phyloP scores from a whole-genome alignment of 2,113 vertebrate species.

The Anhinga rufa region DNA sequence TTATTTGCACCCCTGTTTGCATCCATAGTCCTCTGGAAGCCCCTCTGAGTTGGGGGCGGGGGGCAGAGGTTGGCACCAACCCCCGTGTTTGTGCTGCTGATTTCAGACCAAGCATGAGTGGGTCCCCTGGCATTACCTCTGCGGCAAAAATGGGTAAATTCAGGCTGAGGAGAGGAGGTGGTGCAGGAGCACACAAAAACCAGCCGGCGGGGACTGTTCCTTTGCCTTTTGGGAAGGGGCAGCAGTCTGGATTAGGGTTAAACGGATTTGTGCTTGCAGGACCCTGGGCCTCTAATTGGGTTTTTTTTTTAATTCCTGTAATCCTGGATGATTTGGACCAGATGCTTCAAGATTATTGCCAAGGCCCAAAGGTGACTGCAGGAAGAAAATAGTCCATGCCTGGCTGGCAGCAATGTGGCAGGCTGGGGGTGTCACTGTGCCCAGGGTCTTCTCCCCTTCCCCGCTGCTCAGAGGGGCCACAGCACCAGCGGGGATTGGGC shows the following conservation, averaged over 20 bases:
- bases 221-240: conserved; percentile 54
- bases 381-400: conserved; percentile 51
- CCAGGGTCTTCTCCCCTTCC: not conserved
- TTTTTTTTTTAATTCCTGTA: conserved; percentile 64
- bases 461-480: not conserved
- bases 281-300: conserved; percentile 69
- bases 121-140: not conserved
- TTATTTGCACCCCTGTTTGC: not conserved
- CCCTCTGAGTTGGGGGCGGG: too few relatives aligned
- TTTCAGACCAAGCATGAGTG: not conserved
- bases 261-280: conserved; percentile 70
- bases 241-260: conserved; percentile 67
- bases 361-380: conserved; percentile 65
- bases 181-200: not conserved
- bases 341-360: conserved; percentile 70
- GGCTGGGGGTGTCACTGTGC: not conserved
- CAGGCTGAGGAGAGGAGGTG: not conserved
- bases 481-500: not conserved
- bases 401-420: not conserved
- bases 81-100: rapidly evolving
- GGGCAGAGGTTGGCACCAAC: not conserved
- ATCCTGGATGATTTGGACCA: conserved; percentile 75
- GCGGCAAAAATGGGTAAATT: not conserved
- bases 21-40: not conserved
- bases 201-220: not conserved